A percentile compares a stretch with the other conserved stretches of the same genome.
phyloP scores from a whole-genome alignment of 2,113 vertebrate genomes.

The Girardinichthys multiradiatus region DNA sequence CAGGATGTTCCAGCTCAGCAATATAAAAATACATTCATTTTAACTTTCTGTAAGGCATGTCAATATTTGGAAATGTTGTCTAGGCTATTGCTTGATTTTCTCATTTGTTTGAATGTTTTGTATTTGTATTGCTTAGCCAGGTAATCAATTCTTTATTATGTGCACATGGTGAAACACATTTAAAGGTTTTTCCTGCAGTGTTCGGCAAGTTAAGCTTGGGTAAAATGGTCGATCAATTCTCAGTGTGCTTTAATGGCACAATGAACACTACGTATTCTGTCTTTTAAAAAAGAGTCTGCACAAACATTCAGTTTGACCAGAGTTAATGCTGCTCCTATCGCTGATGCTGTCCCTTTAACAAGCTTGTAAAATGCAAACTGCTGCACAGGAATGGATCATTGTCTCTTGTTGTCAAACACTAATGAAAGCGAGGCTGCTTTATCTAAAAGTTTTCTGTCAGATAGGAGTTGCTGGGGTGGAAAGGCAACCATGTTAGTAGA shows the following conservation, averaged over 20 bases:
- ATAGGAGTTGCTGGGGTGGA: slow-evolving; percentile 14
- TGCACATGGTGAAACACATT: not conserved
- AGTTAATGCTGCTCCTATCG: slow-evolving; percentile 13
- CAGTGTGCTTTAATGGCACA: slow-evolving; percentile 29
- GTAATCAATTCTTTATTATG: not conserved
- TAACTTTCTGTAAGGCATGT: not conserved
- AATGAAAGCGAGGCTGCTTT: slow-evolving; percentile 16
- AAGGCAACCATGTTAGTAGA: slow-evolving; percentile 38
- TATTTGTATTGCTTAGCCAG: not conserved
- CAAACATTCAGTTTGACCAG: slow-evolving; percentile 23
- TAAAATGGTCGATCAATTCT: slow-evolving; percentile 38
- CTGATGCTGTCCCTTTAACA: slow-evolving; percentile 14
- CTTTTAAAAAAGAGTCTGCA: slow-evolving; percentile 39
- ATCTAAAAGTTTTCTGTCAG: slow-evolving; percentile 11
- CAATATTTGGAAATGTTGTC: not conserved
- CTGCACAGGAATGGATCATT: not conserved
- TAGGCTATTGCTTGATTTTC: not conserved
- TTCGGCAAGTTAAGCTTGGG: slow-evolving; percentile 16
- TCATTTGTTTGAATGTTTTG: not conserved
- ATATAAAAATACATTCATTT: not conserved
- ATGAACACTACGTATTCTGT: slow-evolving; percentile 36
- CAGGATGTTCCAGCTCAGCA: not conserved
- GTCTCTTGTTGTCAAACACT: not conserved
- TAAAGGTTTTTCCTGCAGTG: slow-evolving; percentile 16
- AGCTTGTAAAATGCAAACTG: slow-evolving; percentile 51